A percentile compares a stretch with the other conserved stretches of the same genome.
These are phyloP conservation scores for Dasysyrphus tricinctus DNA, from an alignment of 2,888 invertebrate genomes.

Conservation along the genomic window DNA sequence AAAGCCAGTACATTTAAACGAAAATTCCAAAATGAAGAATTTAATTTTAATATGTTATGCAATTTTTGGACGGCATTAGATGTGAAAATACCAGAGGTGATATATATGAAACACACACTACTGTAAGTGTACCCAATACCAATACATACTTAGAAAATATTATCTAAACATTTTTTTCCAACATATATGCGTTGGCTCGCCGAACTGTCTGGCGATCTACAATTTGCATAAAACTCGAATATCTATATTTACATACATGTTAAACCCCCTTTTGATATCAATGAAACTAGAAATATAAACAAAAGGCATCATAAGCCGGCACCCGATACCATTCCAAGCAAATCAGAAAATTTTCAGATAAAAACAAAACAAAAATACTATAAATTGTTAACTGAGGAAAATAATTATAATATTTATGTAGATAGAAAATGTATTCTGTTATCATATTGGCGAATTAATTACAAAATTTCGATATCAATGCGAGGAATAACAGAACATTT, in stretches of 20 bases:
- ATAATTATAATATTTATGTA: slow-evolving; percentile 8
- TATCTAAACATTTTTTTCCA: not conserved
- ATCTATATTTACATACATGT: slow-evolving; percentile 6
- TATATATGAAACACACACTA: too few relatives aligned
- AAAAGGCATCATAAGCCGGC: slow-evolving; percentile 29
- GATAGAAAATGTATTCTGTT: slow-evolving; percentile 26
- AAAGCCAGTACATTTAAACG: too few relatives aligned
- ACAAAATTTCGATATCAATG: slow-evolving; percentile 44
- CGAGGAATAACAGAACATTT: slow-evolving; percentile 44
- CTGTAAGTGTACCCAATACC: too few relatives aligned
- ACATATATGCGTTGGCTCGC: not conserved
- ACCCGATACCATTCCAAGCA: not conserved
- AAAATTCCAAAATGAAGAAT: too few relatives aligned
- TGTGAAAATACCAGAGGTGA: too few relatives aligned
- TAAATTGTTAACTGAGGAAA: not conserved
- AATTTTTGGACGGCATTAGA: too few relatives aligned
- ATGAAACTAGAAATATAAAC: slow-evolving; percentile 36
- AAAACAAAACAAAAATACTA: slow-evolving; percentile 14
- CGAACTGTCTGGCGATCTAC: slow-evolving; percentile 24
- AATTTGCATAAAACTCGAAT: slow-evolving; percentile 10
- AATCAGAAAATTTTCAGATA: slow-evolving; percentile 11
- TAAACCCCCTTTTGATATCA: slow-evolving; percentile 14
- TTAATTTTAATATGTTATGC: too few relatives aligned
- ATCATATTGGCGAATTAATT: slow-evolving; percentile 20
- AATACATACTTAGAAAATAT: too few relatives aligned